Evolutionary conservation across 2,888 invertebrate species (phyloP).

Genomic region (Machimus rusticus): DNA sequence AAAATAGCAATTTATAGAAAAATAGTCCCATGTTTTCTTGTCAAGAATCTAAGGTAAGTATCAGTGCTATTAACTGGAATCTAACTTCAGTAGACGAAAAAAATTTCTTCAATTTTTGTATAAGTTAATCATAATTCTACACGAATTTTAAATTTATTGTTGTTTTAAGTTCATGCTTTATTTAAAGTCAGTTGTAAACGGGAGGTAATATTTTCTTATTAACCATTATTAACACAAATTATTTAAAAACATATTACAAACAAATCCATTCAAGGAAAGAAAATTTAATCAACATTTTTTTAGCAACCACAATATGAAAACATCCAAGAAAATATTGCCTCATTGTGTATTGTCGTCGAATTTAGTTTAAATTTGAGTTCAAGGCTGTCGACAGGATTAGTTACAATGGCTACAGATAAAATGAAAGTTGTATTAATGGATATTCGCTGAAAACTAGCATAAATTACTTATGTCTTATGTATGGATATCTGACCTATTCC

Average conservation of each 20-base stretch:
- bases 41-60: too few species aligned
- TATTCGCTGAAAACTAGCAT: neutral
- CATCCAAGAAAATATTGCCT: constrained; percentile 4
- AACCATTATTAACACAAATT: neutral
- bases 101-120: too few species aligned
- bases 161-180: neutral
- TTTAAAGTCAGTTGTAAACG: neutral
- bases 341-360: neutral
- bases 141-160: neutral
- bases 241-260: neutral
- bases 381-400: neutral
- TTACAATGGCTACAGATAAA: neutral
- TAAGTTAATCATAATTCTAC: neutral
- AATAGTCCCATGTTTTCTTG: too few species aligned
- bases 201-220: neutral
- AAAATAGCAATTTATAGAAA: too few species aligned
- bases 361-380: neutral
- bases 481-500: neutral
- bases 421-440: neutral
- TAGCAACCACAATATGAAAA: neutral
- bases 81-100: too few species aligned
- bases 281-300: neutral
- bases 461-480: neutral
- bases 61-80: too few species aligned
- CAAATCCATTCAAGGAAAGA: neutral